phyloP scores from a whole-genome alignment of 2,888 invertebrate genomes.

The Mythimna albipuncta region DNA sequence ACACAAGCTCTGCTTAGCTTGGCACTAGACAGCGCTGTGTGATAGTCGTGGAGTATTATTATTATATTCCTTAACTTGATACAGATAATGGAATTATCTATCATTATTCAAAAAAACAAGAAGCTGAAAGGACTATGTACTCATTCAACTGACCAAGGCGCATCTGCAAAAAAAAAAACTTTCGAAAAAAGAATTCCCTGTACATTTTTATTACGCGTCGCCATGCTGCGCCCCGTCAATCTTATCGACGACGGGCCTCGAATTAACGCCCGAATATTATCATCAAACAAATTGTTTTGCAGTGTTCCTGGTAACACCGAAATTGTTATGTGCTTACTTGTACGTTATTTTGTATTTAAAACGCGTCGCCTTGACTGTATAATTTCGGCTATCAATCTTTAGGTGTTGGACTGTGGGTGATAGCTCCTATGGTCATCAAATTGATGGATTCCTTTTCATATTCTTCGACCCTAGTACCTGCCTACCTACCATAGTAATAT shows the following conservation, averaged over 20 bases:
- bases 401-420: slow-evolving; percentile 22
- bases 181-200: slow-evolving; percentile 24
- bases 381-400: slow-evolving; percentile 47
- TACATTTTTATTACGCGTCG: slow-evolving; percentile 65
- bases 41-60: too few relatives aligned
- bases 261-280: slow-evolving; percentile 77
- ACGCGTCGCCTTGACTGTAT: slow-evolving; percentile 46
- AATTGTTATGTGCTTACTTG: slow-evolving; percentile 57
- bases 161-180: slow-evolving; percentile 8
- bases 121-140: neutral
- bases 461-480: too few relatives aligned
- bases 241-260: slow-evolving; percentile 67
- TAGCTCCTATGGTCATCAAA: slow-evolving; percentile 1
- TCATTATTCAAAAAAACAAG: neutral
- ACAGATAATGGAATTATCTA: neutral
- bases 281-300: slow-evolving; percentile 73
- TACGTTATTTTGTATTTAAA: slow-evolving; percentile 57
- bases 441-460: neutral
- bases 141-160: neutral
- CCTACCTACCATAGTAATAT: too few relatives aligned
- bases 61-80: too few relatives aligned
- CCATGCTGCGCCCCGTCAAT: slow-evolving; percentile 68
- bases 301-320: slow-evolving; percentile 58
- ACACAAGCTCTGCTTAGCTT: too few relatives aligned
- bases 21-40: too few relatives aligned